These are phyloP conservation scores for Rhinella marina DNA, from an alignment of 2,797 vertebrate genomes.

Conservation along the genomic window DNA sequence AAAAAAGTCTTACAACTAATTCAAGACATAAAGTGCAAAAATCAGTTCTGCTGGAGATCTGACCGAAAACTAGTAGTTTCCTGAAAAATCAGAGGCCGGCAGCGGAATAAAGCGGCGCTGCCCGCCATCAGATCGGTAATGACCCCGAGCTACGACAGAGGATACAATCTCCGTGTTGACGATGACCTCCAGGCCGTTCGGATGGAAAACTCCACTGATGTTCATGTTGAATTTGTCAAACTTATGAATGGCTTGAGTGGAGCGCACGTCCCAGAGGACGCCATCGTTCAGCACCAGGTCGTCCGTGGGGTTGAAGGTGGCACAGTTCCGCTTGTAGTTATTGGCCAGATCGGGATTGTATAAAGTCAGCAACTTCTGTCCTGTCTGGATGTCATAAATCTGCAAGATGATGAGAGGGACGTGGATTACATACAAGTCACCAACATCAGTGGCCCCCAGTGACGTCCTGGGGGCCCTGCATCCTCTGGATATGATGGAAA, in stretches of 20 bases:
- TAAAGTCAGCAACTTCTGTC: conserved; percentile 94
- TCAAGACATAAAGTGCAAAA: too few species aligned
- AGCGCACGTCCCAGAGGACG: conserved; percentile 97
- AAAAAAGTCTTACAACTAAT: too few species aligned
- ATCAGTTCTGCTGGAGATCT: too few species aligned
- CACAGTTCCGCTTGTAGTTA: conserved; percentile 99
- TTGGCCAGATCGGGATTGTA: conserved; percentile 98
- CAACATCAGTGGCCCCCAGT: too few species aligned
- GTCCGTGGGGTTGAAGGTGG: conserved; percentile 98
- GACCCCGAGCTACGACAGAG: conserved; percentile 66
- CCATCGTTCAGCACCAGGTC: conserved; percentile 98
- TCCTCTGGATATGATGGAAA: too few species aligned
- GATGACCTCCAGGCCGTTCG: conserved; percentile 95
- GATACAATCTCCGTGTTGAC: conserved; percentile 99
- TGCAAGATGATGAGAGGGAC: conserved; percentile 67
- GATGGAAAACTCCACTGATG: conserved; percentile 98
- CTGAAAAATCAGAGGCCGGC: too few species aligned
- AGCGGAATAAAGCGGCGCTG: too few species aligned
- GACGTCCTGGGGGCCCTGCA: too few species aligned
- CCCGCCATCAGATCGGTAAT: too few species aligned
- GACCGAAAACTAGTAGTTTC: too few species aligned
- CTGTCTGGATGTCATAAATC: conserved; percentile 99
- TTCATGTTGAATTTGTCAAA: conserved; percentile 99
- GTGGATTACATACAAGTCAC: too few species aligned
- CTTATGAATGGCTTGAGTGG: conserved; percentile 96